A percentile compares a stretch with the other conserved stretches of the same genome.
These are phyloP conservation scores for Papilio protenor DNA, from an alignment of 2,888 invertebrate species.

Conservation along the genomic window DNA sequence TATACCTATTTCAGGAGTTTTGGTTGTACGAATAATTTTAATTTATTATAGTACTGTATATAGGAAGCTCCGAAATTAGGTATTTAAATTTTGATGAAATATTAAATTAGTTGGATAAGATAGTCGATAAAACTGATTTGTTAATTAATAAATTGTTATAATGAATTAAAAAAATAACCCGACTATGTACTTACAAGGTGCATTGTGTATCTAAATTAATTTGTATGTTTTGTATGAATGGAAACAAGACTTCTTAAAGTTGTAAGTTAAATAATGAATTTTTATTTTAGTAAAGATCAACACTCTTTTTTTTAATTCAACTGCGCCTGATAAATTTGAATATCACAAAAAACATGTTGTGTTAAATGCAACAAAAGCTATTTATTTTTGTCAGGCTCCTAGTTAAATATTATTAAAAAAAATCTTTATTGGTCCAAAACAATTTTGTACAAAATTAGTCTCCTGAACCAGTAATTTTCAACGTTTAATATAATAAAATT, in stretches of 20 bases:
- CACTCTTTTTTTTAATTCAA: not conserved
- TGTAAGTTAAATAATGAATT: not conserved
- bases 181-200: conserved; percentile 24
- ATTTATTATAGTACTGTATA: not conserved
- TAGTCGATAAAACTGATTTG: not conserved
- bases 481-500: no score
- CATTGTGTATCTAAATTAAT: conserved; percentile 19
- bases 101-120: not conserved
- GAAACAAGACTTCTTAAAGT: not conserved
- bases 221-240: not conserved
- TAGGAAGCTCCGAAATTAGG: not conserved
- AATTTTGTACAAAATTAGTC: no score
- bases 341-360: not conserved
- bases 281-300: conserved; percentile 10
- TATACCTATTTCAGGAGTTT: not conserved
- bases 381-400: not conserved
- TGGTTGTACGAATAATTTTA: not conserved
- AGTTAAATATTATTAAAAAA: not conserved
- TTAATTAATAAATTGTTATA: not conserved
- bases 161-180: not conserved
- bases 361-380: not conserved
- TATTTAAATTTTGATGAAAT: conserved; percentile 2
- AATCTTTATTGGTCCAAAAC: no score
- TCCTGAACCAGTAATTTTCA: no score
- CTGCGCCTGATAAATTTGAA: no score